Conservation (phyloP, 2,888 invertebrate species). For the Dioctria linearis region DNA sequence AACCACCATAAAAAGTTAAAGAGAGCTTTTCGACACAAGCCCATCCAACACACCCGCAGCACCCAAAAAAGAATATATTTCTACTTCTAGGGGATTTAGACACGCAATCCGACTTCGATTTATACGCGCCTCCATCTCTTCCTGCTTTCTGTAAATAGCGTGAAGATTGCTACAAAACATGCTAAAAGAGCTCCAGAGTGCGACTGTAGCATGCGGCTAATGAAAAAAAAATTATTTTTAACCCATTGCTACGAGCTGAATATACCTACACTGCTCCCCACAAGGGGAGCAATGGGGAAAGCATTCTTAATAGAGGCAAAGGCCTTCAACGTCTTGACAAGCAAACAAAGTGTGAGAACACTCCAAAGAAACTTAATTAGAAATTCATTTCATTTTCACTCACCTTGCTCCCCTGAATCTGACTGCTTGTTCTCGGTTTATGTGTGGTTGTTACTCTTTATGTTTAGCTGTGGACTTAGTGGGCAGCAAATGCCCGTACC, state of each 20-base stretch:
- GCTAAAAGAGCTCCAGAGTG: constrained; percentile 5
- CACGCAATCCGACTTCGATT: constrained; percentile 48
- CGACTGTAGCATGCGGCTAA: constrained; percentile 34
- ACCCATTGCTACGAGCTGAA: constrained; percentile 23
- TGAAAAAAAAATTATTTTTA: constrained; percentile 46
- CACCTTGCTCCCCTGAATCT: background rate
- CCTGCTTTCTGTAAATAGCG: constrained; percentile 30
- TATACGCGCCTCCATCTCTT: constrained; percentile 7
- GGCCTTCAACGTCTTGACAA: constrained; percentile 18
- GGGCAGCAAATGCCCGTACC: constrained; percentile 17
- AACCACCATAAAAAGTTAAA: constrained; percentile 6
- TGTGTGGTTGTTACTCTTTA: background rate
- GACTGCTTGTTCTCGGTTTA: background rate
- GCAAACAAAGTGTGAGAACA: constrained; percentile 38
- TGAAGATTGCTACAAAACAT: constrained; percentile 49
- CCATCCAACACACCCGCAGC: constrained; percentile 32
- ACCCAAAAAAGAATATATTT: background rate
- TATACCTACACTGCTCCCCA: background rate
- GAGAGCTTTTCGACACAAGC: constrained; percentile 31
- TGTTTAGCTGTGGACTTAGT: background rate
- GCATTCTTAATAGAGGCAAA: background rate
- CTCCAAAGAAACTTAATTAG: constrained; percentile 45
- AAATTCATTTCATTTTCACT: constrained; percentile 25
- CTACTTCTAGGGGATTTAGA: constrained; percentile 30
- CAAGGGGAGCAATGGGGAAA: background rate